Percentiles rank a stretch among this genome's conserved stretches.
phyloP scores from a whole-genome alignment of 1,140 invertebrate species.

The Heliconius hewitsoni region DNA sequence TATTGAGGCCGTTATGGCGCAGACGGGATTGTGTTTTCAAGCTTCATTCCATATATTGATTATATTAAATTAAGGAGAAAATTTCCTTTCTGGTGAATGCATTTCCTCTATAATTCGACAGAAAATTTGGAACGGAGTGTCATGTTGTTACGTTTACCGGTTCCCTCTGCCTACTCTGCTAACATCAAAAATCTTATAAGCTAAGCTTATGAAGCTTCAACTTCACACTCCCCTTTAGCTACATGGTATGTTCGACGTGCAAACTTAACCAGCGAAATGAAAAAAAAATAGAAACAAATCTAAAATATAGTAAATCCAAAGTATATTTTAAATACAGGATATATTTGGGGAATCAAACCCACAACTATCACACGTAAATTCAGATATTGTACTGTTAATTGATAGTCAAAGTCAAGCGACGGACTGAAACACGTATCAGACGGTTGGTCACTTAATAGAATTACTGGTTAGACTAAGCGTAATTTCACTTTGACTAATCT shows the following conservation, averaged over 20 bases:
- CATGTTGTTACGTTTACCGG: background rate
- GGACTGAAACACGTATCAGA: background rate
- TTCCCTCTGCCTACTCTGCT: background rate
- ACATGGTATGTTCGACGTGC: too few relatives aligned
- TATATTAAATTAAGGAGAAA: too few relatives aligned
- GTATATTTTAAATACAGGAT: too few relatives aligned
- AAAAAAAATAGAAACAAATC: too few relatives aligned
- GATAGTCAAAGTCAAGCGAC: background rate
- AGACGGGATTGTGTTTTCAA: too few relatives aligned
- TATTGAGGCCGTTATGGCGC: background rate
- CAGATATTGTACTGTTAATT: background rate
- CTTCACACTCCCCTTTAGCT: too few relatives aligned
- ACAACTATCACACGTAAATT: background rate
- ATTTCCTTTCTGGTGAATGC: too few relatives aligned
- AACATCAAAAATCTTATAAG: background rate
- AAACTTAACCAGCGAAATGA: too few relatives aligned
- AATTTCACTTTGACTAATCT: slow-evolving; percentile 5
- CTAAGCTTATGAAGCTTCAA: too few relatives aligned
- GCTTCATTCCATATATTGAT: too few relatives aligned
- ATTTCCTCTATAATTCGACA: background rate
- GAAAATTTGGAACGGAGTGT: background rate
- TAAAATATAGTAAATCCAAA: too few relatives aligned
- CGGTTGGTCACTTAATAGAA: background rate
- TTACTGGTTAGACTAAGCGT: background rate
- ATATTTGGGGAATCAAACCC: background rate